Conservation (phyloP, 2,888 invertebrate genomes). For the Synergus itoensis region DNA sequence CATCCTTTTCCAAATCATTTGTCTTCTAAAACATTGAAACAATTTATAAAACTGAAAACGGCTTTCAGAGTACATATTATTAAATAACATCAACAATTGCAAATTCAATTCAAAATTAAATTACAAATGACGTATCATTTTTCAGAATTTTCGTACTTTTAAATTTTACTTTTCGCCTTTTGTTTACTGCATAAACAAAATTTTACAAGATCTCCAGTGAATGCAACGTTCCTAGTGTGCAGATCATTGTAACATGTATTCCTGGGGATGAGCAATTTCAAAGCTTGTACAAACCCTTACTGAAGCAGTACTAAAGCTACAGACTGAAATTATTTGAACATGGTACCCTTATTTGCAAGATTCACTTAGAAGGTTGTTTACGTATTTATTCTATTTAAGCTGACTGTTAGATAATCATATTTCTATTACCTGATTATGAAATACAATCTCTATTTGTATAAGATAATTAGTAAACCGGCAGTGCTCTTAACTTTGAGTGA, state of each 20-base stretch:
- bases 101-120: too few relatives aligned
- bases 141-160: neutral
- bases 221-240: neutral
- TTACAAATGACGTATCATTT: too few relatives aligned
- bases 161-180: neutral
- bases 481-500: neutral
- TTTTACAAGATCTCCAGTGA: neutral
- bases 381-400: neutral
- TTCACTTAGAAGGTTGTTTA: neutral
- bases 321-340: constrained; percentile 23
- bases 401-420: neutral
- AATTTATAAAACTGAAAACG: too few relatives aligned
- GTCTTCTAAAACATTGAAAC: neutral
- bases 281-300: neutral
- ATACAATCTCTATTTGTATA: neutral
- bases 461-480: neutral
- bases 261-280: constrained; percentile 19
- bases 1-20: neutral
- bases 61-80: too few relatives aligned
- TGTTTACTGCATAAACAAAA: neutral
- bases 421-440: neutral
- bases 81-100: too few relatives aligned
- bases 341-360: constrained; percentile 11
- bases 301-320: constrained; percentile 16
- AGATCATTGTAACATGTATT: neutral